Evolutionary conservation across 2,888 invertebrate genomes (phyloP).

Genomic region (Stenoptilia bipunctidactyla): DNA sequence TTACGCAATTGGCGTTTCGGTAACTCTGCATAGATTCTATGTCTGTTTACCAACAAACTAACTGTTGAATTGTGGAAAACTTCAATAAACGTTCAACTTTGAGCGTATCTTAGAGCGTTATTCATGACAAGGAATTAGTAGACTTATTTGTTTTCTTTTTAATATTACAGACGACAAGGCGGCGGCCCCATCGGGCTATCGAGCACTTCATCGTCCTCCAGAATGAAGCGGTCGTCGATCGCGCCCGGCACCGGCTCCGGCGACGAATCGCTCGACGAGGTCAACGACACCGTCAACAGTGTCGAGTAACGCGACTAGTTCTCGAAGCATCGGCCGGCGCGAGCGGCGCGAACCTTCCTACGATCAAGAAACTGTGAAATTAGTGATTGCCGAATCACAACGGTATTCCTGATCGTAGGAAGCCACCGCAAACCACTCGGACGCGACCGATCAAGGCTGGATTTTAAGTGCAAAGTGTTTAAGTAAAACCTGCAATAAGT

Average conservation of each 20-base stretch:
- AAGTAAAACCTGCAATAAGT: too few relatives aligned
- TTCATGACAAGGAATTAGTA: too few relatives aligned
- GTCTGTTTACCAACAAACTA: too few relatives aligned
- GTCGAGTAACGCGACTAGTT: conserved; percentile 61
- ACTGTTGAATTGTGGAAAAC: too few relatives aligned
- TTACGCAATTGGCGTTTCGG: too few relatives aligned
- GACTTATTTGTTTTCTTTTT: too few relatives aligned
- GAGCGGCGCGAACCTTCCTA: neutral
- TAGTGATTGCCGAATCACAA: too few relatives aligned
- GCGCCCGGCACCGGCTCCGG: conserved; percentile 77
- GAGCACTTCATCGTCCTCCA: conserved; percentile 73
- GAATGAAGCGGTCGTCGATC: conserved; percentile 79
- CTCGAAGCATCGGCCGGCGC: conserved; percentile 3
- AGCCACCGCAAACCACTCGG: neutral
- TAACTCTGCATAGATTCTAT: too few relatives aligned
- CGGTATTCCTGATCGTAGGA: conserved; percentile 1
- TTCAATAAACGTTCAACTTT: too few relatives aligned
- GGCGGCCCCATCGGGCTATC: conserved; percentile 73
- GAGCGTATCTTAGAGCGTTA: too few relatives aligned
- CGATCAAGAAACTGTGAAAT: neutral
- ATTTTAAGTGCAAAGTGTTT: too few relatives aligned
- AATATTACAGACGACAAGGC: conserved; percentile 59
- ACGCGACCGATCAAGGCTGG: neutral
- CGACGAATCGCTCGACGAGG: conserved; percentile 81
- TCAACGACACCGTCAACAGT: conserved; percentile 80